These are phyloP conservation scores for Apodemia zela DNA, from an alignment of 2,888 invertebrate genomes.

Conservation along the genomic window DNA sequence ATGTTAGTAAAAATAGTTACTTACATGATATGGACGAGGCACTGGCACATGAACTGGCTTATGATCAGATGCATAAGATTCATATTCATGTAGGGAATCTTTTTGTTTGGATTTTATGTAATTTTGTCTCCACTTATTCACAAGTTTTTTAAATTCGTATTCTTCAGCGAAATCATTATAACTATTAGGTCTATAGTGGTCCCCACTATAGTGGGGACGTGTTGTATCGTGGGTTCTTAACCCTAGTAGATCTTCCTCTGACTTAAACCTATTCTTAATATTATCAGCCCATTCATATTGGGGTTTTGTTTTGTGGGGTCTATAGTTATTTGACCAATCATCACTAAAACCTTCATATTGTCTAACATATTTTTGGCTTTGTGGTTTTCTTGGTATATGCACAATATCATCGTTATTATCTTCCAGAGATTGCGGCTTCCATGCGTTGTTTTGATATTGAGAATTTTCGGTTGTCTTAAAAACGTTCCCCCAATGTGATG, in stretches of 20 bases:
- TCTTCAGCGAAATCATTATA: slow-evolving; percentile 48
- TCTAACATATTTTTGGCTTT: slow-evolving; percentile 35
- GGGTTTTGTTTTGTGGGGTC: slow-evolving; percentile 48
- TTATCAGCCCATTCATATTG: slow-evolving; percentile 56
- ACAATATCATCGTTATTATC: slow-evolving; percentile 50
- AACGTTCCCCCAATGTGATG: slow-evolving; percentile 59
- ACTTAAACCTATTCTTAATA: slow-evolving; percentile 54
- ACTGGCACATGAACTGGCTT: slow-evolving; percentile 62
- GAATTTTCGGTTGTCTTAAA: slow-evolving; percentile 54
- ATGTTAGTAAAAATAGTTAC: slow-evolving; percentile 31
- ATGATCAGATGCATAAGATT: slow-evolving; percentile 57
- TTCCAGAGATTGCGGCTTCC: slow-evolving; percentile 48
- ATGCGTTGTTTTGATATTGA: slow-evolving; percentile 46
- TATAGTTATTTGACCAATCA: slow-evolving; percentile 49
- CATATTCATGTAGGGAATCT: slow-evolving; percentile 54
- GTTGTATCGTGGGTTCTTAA: slow-evolving; percentile 66
- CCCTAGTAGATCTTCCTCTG: slow-evolving; percentile 68
- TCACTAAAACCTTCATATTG: slow-evolving; percentile 43
- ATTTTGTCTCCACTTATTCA: slow-evolving; percentile 68
- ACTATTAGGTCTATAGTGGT: slow-evolving; percentile 41
- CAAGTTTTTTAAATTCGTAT: slow-evolving; percentile 58
- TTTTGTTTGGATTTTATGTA: slow-evolving; percentile 65
- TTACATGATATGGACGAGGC: slow-evolving; percentile 70
- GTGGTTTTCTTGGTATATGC: slow-evolving; percentile 57
- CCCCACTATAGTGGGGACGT: slow-evolving; percentile 49